Conservation (phyloP, 2,113 vertebrate species). For the Setophaga kirtlandii region DNA sequence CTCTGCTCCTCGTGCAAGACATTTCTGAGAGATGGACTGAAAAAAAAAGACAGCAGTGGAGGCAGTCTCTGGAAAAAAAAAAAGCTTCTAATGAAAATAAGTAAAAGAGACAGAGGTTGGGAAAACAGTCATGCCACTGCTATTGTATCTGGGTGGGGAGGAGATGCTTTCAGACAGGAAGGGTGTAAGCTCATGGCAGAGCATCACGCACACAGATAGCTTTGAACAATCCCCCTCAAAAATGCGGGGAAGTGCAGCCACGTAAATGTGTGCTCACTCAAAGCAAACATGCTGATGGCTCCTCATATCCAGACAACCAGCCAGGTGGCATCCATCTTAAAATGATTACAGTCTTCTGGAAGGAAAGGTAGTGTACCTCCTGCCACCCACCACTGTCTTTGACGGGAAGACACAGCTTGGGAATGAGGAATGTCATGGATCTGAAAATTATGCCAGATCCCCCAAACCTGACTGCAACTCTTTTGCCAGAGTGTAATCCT, state of each 20-base stretch:
- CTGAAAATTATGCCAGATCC: not conserved
- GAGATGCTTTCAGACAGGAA: conserved; percentile 25
- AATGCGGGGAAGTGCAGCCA: not conserved
- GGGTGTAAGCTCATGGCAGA: not conserved
- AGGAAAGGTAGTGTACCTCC: not conserved
- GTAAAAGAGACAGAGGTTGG: not conserved
- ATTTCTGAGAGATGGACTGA: not conserved
- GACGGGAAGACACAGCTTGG: not conserved
- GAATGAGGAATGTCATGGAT: not conserved
- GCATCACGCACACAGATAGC: not conserved
- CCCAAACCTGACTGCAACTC: not conserved
- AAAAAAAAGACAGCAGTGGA: not conserved
- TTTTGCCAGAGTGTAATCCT: not conserved
- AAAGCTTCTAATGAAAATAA: not conserved
- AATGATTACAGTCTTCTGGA: not conserved
- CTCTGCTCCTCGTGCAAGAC: not conserved
- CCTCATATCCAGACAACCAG: not conserved
- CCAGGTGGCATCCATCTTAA: not conserved
- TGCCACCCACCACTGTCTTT: not conserved
- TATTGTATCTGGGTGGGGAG: not conserved
- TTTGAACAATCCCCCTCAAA: not conserved
- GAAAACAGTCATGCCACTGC: not conserved
- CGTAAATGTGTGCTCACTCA: not conserved
- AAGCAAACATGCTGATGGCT: not conserved
- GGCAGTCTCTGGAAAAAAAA: not conserved